Conservation (phyloP, 2,797 vertebrate genomes). For the Salmo trutta region DNA sequence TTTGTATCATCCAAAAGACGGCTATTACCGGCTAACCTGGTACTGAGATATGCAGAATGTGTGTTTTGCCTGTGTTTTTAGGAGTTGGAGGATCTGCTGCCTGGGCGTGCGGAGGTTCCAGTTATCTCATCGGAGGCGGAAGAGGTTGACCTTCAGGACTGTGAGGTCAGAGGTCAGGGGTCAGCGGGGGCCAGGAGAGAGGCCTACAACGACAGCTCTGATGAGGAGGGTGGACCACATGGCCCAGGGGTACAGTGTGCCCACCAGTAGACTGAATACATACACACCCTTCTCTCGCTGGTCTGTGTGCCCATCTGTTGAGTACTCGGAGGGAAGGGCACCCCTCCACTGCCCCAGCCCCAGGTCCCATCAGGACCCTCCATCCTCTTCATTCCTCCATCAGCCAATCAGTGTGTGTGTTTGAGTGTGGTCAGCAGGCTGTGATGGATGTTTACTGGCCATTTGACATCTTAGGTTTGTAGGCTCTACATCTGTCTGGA, state of each 20-base stretch:
- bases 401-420: neutral
- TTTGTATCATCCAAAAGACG: no score
- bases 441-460: constrained; percentile 54
- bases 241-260: constrained; percentile 98
- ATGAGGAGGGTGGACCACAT: constrained; percentile 93
- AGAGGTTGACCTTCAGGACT: constrained; percentile 96
- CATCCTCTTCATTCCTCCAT: constrained; percentile 55
- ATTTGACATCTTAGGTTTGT: constrained; percentile 62
- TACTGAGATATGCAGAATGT: neutral
- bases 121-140: constrained; percentile 89
- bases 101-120: constrained; percentile 89
- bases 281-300: constrained; percentile 17
- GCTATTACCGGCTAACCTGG: no score
- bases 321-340: neutral
- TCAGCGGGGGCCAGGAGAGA: constrained; percentile 89
- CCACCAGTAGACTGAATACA: constrained; percentile 7
- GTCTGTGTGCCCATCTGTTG: neutral
- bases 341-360: neutral
- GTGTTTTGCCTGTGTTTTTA: constrained; percentile 51
- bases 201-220: constrained; percentile 97
- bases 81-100: constrained; percentile 97
- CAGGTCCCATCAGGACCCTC: neutral
- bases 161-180: constrained; percentile 85
- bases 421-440: constrained; percentile 41
- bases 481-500: constrained; percentile 43